Conservation (phyloP, 2,113 vertebrate genomes). For the Ictalurus furcatus region DNA sequence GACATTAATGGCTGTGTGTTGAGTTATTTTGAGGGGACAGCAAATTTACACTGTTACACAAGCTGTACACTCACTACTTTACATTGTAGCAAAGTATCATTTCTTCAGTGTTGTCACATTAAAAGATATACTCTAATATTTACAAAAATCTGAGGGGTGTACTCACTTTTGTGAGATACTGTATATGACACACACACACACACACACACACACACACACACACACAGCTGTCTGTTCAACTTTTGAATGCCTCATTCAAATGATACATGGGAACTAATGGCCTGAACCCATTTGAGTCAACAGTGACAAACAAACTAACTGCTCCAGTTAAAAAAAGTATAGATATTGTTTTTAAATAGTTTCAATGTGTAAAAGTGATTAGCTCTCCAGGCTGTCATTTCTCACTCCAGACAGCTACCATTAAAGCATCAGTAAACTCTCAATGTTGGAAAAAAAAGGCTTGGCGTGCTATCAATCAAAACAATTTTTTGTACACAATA, state of each 20-base stretch:
- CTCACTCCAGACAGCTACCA: neutral
- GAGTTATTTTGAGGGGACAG: no score
- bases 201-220: neutral
- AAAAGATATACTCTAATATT: no score
- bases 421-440: neutral
- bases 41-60: no score
- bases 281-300: neutral
- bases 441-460: neutral
- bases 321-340: neutral
- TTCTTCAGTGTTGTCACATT: no score
- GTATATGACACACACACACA: no score
- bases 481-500: neutral
- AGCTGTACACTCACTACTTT: no score
- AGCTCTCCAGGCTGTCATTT: neutral
- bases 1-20: no score
- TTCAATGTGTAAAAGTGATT: neutral
- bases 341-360: constrained; percentile 15
- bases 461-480: neutral
- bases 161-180: no score
- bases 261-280: constrained; percentile 2
- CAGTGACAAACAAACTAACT: neutral
- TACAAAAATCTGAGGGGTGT: no score
- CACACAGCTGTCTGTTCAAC: neutral
- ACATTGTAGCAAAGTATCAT: no score
- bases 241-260: neutral